phyloP scores from a whole-genome alignment of 2,797 vertebrate species.

The Gambusia yucatana region DNA sequence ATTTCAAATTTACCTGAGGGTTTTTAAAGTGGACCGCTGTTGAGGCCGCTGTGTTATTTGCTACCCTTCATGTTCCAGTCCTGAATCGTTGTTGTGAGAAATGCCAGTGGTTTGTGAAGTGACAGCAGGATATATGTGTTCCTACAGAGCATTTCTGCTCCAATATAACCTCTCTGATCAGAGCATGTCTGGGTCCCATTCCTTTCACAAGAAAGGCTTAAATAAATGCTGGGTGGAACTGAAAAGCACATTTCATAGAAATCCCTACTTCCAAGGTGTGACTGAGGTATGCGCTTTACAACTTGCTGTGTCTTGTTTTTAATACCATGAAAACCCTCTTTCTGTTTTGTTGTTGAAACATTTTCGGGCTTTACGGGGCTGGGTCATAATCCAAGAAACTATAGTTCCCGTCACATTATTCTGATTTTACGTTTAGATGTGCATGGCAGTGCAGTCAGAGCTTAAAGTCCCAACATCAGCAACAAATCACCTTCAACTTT shows the following conservation, averaged over 20 bases:
- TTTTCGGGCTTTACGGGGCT: slow-evolving; percentile 42
- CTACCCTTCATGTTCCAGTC: slow-evolving; percentile 48
- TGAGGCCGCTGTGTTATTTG: slow-evolving; percentile 53
- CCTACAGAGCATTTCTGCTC: slow-evolving; percentile 43
- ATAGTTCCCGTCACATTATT: slow-evolving; percentile 56
- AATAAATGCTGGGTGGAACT: slow-evolving; percentile 23
- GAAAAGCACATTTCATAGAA: slow-evolving; percentile 36
- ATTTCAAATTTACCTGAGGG: slow-evolving; percentile 47
- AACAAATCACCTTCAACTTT: slow-evolving; percentile 60
- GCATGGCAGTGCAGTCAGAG: slow-evolving; percentile 35
- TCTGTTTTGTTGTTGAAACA: slow-evolving; percentile 47
- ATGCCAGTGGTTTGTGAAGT: slow-evolving; percentile 61
- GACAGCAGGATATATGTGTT: slow-evolving; percentile 49
- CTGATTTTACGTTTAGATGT: slow-evolving; percentile 55
- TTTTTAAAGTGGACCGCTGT: slow-evolving; percentile 45
- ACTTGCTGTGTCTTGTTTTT: slow-evolving; percentile 33
- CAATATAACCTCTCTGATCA: slow-evolving; percentile 34
- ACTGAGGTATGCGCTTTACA: slow-evolving; percentile 45
- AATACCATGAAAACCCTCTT: slow-evolving; percentile 43
- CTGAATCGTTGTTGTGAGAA: slow-evolving; percentile 54
- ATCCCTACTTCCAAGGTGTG: slow-evolving; percentile 24
- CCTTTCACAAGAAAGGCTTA: slow-evolving; percentile 31
- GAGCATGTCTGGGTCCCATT: slow-evolving; percentile 32
- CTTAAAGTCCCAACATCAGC: slow-evolving; percentile 61
- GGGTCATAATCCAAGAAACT: slow-evolving; percentile 58